These are phyloP conservation scores for Ormyrus pomaceus DNA, from an alignment of 2,888 invertebrate species.

Conservation along the genomic window DNA sequence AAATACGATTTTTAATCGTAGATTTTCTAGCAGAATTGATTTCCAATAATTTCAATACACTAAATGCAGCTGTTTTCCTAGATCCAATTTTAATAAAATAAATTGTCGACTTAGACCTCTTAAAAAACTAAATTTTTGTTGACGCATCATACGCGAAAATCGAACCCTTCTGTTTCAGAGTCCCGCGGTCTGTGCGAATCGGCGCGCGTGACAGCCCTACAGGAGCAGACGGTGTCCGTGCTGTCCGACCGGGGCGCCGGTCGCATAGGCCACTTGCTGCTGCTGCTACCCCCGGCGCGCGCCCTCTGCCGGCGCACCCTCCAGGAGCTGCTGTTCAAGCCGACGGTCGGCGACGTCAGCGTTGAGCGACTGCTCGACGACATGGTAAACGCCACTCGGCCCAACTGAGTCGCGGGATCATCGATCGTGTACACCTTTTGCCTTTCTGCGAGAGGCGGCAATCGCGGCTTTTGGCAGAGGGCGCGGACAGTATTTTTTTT, in stretches of 20 bases:
- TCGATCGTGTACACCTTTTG: too few species aligned
- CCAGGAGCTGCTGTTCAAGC: constrained; percentile 86
- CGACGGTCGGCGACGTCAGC: constrained; percentile 85
- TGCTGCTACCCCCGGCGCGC: constrained; percentile 83
- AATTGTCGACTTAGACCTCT: too few species aligned
- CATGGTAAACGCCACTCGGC: constrained; percentile 70
- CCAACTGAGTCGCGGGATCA: constrained; percentile 5
- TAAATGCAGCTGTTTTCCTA: too few species aligned
- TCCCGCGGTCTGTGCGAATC: constrained; percentile 80
- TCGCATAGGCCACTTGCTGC: constrained; percentile 85
- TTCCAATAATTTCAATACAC: too few species aligned
- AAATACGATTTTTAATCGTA: too few species aligned
- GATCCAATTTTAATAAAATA: too few species aligned
- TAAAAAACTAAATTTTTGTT: too few species aligned
- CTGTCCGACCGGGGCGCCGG: constrained; percentile 84
- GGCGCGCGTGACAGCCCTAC: constrained; percentile 81
- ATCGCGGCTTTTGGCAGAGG: too few species aligned
- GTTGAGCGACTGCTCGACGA: constrained; percentile 84
- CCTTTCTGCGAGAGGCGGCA: too few species aligned
- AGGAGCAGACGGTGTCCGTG: constrained; percentile 88
- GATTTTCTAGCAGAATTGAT: too few species aligned
- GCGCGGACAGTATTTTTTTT: too few species aligned
- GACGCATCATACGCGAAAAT: too few species aligned
- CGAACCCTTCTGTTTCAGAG: constrained; percentile 75
- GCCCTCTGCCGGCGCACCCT: constrained; percentile 77